phyloP scores from a whole-genome alignment of 2,888 invertebrate species.

The Tiphia femorata region DNA sequence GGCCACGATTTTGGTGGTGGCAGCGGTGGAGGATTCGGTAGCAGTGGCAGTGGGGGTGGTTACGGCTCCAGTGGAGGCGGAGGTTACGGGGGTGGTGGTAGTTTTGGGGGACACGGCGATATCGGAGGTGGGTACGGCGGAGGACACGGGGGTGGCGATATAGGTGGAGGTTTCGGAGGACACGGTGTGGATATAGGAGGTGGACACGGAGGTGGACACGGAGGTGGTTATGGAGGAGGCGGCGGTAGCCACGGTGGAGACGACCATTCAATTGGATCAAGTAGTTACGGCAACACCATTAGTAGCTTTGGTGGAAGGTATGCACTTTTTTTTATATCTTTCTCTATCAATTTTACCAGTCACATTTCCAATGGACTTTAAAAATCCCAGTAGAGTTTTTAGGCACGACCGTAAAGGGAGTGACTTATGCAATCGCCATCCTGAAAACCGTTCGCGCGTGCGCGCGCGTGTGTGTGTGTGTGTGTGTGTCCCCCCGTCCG shows the following conservation, averaged over 20 bases:
- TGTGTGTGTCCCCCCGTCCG: too few relatives aligned
- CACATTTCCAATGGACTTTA: too few relatives aligned
- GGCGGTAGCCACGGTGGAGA: constrained; percentile 8
- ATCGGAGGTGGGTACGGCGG: constrained; percentile 9
- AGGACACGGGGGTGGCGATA: constrained; percentile 2
- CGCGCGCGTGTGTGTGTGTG: too few relatives aligned
- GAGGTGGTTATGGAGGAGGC: constrained; percentile 1
- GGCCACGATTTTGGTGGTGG: constrained; percentile 20
- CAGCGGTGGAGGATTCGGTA: constrained; percentile 25
- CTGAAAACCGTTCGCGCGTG: too few relatives aligned
- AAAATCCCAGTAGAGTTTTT: too few relatives aligned
- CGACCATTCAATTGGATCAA: not conserved
- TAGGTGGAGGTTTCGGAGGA: not conserved
- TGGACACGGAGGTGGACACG: not conserved
- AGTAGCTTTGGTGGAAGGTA: constrained; percentile 20
- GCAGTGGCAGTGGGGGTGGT: constrained; percentile 22
- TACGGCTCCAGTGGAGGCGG: constrained; percentile 14
- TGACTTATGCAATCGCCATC: too few relatives aligned
- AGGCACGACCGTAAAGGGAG: too few relatives aligned
- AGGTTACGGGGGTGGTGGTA: constrained; percentile 10
- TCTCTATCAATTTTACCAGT: too few relatives aligned
- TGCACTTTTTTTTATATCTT: too few relatives aligned
- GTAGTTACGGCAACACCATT: constrained; percentile 1
- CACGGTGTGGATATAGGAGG: not conserved
- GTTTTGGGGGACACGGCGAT: constrained; percentile 5